Evolutionary conservation across 2,888 invertebrate species (phyloP), one percentile per base, ranked within the genome.

Genomic region (Sympetrum striolatum): DNA sequence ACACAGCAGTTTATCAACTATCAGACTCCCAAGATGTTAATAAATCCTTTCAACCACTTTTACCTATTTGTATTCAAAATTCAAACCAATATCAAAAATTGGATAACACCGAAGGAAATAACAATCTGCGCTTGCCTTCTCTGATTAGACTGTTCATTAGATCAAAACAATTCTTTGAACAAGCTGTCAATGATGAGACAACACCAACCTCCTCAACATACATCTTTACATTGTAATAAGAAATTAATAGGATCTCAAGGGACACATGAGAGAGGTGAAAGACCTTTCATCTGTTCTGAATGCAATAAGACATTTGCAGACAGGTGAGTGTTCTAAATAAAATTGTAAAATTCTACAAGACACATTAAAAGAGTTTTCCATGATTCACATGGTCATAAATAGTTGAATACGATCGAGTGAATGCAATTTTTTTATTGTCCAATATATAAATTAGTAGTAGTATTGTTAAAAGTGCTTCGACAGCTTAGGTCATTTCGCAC

Each of bases 241-340:
- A 95, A 95, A 15, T 96, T 96, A 96, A 12, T 96, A 96, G 96
- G 96, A 96, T 58, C 93, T 96, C 86, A 96, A 96, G 92, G 96
- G 96, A 0, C 96, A 96, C 92, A 93, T 96, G 91, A 94, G 96
- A 0, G 94, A 0, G 96, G 96, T 0, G 96, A 96, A 92, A 94
- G 96, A 48, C 96, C 96, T 0, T 96, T 96, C 92, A 95, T 95
- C 6, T 96, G 96, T 92, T 96, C 96, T 0, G 94, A 94, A 4
- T 96, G 96, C 92, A 95, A 95, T 22, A 95, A 96, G 93, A 95
- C 95, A 0, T 96, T 96, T 92, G 96, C 96, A 90, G 96, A 96
- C 92, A 94, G 96, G 96, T 96, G 92, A 93, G 91, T 91, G 31
- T 10, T 44, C 44, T 44, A 44, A 44, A 44, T 8, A 0, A 6